These are phyloP conservation scores for Cecidostiba fungosa DNA, from an alignment of 2,888 invertebrate species.

Conservation along the genomic window DNA sequence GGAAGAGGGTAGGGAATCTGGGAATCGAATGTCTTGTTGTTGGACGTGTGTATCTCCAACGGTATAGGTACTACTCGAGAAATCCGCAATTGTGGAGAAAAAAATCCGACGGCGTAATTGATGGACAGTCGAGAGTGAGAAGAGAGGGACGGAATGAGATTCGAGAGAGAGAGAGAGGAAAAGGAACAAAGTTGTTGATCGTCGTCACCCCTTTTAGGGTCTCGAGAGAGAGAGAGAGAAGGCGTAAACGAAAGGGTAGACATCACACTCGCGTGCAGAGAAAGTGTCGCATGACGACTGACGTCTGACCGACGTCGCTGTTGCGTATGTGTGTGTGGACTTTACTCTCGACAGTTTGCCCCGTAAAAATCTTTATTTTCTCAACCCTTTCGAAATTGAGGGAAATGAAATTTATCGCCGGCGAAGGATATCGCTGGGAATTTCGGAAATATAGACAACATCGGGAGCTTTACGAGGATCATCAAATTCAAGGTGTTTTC, in stretches of 20 bases:
- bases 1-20: conserved; percentile 61
- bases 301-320: neutral
- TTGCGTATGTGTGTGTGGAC: neutral
- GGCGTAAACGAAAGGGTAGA: conserved; percentile 42
- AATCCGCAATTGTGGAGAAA: conserved; percentile 76
- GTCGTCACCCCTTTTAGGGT: conserved; percentile 64
- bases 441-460: conserved; percentile 35
- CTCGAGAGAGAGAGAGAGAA: conserved; percentile 21
- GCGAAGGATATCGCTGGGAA: conserved; percentile 41
- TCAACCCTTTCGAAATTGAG: conserved; percentile 43
- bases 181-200: conserved; percentile 47
- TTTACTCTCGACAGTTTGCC: neutral
- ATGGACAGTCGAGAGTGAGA: conserved; percentile 71
- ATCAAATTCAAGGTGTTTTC: conserved; percentile 17
- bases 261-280: conserved; percentile 26
- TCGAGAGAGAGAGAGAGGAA: conserved; percentile 23
- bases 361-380: conserved; percentile 54
- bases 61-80: conserved; percentile 64
- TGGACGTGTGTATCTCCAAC: conserved; percentile 58
- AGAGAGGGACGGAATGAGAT: conserved; percentile 38
- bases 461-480: conserved; percentile 22
- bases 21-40: conserved; percentile 52
- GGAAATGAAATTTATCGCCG: conserved; percentile 43
- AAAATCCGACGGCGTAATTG: conserved; percentile 71
- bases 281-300: conserved; percentile 31